Evolutionary conservation across 2,888 invertebrate species (phyloP), one percentile per base, ranked within the genome.

Genomic region (Danaus chrysippus): DNA sequence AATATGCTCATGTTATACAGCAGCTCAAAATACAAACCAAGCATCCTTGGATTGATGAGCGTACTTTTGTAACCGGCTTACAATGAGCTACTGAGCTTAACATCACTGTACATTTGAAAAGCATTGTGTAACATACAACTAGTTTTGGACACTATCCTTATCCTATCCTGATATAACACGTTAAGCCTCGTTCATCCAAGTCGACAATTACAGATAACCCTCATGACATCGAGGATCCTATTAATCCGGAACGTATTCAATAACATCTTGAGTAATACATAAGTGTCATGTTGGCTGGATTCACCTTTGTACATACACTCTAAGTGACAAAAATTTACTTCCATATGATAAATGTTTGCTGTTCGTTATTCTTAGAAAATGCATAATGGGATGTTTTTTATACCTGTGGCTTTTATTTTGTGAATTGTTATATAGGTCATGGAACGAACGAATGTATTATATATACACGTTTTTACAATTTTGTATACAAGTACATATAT

Each of bases 131-230:
- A 49, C 9, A 10, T 15, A 17, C 10, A 10, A 17, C 10, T 15
- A 17, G 17, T 17, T 49, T 17, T 10, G 17, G 49, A 49, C 49
- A 11, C 17, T 17, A 49, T 49, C 49, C 17, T 49, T 49, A 1
- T 17, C 17, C 49, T 17, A 49, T 17, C 17, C 49, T 49, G 49
- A 17, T 49, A 49, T 49, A 49, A 49, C 49, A 49, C 49, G 49
- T 17, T 49, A 17, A 49, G 15, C 49, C 17, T 11, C 17, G 49
- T 49, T 49, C 15, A 49, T 15, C 49, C 17, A 49, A 49, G 49
- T 49, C 49, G 49, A 49, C 49, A 49, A 49, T 49, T 17, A 49
- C 49, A 49, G 49, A 49, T 49, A 49, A 49, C 49, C 49, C 49
- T 49, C 49, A 17, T 49, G 49, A 49, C 49, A 49, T 17, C 49